phyloP scores from a whole-genome alignment of 2,888 invertebrate species.

The Platycnemis pennipes region DNA sequence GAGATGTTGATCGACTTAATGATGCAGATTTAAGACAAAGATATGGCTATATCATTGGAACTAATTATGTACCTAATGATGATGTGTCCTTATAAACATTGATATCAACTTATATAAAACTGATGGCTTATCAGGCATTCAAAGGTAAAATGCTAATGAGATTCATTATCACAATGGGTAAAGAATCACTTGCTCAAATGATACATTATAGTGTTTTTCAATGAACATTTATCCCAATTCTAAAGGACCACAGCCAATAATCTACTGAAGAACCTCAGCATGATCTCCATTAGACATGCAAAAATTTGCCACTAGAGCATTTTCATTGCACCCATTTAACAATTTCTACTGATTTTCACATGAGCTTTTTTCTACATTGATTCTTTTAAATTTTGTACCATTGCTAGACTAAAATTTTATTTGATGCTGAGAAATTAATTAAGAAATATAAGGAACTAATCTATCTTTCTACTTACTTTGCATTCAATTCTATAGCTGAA shows the following conservation, averaged over 20 bases:
- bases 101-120: background rate
- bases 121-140: background rate
- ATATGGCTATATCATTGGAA: background rate
- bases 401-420: slow-evolving; percentile 27
- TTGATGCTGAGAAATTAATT: background rate
- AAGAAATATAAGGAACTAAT: slow-evolving; percentile 8
- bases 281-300: slow-evolving; percentile 6
- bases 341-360: slow-evolving; percentile 29
- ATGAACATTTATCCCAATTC: background rate
- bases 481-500: slow-evolving; percentile 56
- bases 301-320: background rate
- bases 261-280: background rate
- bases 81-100: background rate
- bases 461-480: slow-evolving; percentile 57
- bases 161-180: background rate
- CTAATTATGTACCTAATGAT: too few species aligned
- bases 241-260: background rate
- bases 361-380: background rate
- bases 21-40: background rate
- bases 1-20: background rate
- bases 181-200: background rate
- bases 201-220: background rate
- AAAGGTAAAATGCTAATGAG: background rate
- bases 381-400: background rate
- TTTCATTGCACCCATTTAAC: background rate